These are phyloP conservation scores for Sabatieria punctata DNA, from an alignment of 2,888 invertebrate genomes.

Conservation along the genomic window DNA sequence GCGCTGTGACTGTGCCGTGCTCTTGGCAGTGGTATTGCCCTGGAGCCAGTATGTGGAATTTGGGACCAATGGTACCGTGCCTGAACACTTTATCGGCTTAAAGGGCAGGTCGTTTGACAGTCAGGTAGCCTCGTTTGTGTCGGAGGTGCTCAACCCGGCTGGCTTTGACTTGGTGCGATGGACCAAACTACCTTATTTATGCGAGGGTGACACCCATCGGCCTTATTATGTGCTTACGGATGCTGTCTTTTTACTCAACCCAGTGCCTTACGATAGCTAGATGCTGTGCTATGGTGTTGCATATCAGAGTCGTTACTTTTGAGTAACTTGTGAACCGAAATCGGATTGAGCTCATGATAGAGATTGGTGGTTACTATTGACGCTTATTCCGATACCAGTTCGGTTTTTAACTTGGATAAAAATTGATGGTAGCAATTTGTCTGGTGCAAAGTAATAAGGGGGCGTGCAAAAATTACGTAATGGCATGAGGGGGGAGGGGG, in stretches of 20 bases:
- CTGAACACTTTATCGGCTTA: constrained; percentile 30
- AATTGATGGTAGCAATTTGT: no score
- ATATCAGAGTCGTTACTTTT: no score
- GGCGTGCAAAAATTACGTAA: no score
- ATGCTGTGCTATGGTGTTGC: no score
- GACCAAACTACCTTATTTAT: constrained; percentile 81
- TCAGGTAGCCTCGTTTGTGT: constrained; percentile 55
- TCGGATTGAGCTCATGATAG: no score
- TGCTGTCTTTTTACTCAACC: constrained; percentile 52
- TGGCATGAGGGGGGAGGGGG: no score
- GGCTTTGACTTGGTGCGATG: constrained; percentile 63
- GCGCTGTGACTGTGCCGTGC: constrained; percentile 46
- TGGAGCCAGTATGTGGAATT: constrained; percentile 82
- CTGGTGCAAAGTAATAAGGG: no score
- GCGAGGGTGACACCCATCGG: constrained; percentile 78
- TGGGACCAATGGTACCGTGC: constrained; percentile 12
- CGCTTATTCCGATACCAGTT: no score
- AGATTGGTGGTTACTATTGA: no score
- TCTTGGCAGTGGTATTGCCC: constrained; percentile 80
- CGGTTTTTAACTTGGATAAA: no score
- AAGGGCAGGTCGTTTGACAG: constrained; percentile 38
- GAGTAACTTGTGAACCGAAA: no score
- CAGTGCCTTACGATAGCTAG: no score
- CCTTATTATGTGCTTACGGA: constrained; percentile 68
- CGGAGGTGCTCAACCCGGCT: constrained; percentile 45